phyloP scores from a whole-genome alignment of 2,888 invertebrate genomes.

The Hoplodrina ambigua region DNA sequence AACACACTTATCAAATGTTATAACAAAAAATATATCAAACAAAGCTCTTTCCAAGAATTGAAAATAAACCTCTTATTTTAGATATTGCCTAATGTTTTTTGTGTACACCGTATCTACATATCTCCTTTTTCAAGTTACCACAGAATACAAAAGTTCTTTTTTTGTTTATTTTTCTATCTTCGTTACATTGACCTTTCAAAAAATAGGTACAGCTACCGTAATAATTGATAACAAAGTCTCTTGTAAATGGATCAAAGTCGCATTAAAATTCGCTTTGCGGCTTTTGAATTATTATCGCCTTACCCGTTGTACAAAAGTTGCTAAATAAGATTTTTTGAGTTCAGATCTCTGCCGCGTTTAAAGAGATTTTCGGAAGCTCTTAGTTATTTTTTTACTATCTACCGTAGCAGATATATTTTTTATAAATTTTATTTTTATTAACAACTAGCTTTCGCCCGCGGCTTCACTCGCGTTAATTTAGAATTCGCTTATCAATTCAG shows the following conservation, averaged over 20 bases:
- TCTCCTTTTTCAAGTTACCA: neutral
- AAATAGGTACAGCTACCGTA: conserved; percentile 5
- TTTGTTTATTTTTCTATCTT: neutral
- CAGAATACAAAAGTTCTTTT: neutral
- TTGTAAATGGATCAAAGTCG: conserved; percentile 48
- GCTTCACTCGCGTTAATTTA: too few species aligned
- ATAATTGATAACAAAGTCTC: conserved; percentile 33
- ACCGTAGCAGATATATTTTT: neutral
- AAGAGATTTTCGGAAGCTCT: neutral
- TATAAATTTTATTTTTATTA: too few species aligned
- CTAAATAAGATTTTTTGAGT: conserved; percentile 30
- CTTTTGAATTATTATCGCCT: conserved; percentile 41
- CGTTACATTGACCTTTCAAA: neutral
- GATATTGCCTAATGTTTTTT: neutral
- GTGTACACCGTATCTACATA: too few species aligned
- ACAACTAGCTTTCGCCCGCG: too few species aligned
- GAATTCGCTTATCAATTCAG: too few species aligned
- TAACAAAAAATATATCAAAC: neutral
- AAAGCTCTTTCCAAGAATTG: neutral
- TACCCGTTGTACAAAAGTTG: conserved; percentile 32
- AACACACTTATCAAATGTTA: too few species aligned
- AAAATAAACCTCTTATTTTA: neutral
- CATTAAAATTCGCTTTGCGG: conserved; percentile 52
- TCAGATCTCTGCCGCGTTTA: neutral
- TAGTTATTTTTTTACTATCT: neutral